Evolutionary conservation across 2,888 invertebrate genomes (phyloP).

Genomic region (Callyntrura sp.): DNA sequence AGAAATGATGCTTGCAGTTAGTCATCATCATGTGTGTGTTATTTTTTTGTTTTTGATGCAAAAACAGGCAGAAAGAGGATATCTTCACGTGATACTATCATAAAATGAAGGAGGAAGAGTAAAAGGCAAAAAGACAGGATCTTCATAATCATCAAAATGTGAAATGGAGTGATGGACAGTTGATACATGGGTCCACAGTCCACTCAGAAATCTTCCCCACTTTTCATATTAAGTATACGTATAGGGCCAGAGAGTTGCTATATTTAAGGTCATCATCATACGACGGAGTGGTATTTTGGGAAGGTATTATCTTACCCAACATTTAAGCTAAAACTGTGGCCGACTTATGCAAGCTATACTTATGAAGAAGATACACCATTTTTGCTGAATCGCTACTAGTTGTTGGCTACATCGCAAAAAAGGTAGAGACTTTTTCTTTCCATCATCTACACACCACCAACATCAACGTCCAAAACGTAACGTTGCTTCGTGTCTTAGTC

Average conservation of each 20-base stretch:
- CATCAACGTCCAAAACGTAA: constrained; percentile 7
- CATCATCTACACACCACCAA: constrained; percentile 32
- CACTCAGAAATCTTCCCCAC: not conserved
- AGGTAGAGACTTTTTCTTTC: constrained; percentile 13
- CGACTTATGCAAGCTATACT: not conserved
- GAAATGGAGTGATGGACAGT: constrained; percentile 65
- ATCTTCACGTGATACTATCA: not conserved
- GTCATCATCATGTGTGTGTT: not conserved
- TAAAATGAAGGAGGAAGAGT: constrained; percentile 37
- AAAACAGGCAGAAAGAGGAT: not conserved
- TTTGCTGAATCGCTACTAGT: constrained; percentile 4
- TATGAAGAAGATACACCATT: not conserved
- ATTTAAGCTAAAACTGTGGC: not conserved
- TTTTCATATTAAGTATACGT: constrained; percentile 42
- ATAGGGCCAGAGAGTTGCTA: not conserved
- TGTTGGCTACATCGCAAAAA: constrained; percentile 57
- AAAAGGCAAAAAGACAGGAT: constrained; percentile 56
- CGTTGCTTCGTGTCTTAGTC: constrained; percentile 37
- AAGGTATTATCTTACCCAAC: not conserved
- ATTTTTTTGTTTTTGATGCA: constrained; percentile 17
- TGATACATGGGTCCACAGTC: constrained; percentile 38
- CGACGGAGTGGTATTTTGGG: not conserved
- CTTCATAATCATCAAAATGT: constrained; percentile 70
- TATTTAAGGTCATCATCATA: not conserved
- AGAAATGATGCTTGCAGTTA: not conserved